Conservation (phyloP, 2,113 vertebrate genomes). For the Upupa epops region DNA sequence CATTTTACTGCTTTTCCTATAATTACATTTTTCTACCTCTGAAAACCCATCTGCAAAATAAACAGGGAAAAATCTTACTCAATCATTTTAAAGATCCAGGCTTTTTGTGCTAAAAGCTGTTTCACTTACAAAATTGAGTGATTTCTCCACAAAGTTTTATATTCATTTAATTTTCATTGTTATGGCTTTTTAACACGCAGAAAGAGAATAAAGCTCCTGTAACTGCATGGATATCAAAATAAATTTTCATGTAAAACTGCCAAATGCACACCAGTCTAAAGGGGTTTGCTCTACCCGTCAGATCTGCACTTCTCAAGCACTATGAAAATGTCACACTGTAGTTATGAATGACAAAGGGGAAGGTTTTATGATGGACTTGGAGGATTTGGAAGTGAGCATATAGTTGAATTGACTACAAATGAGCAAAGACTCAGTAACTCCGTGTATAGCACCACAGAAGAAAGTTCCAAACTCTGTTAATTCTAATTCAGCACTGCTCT, state of each 20-base stretch:
- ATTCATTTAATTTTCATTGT: constrained; percentile 55
- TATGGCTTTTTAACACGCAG: background rate
- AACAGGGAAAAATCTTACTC: constrained; percentile 47
- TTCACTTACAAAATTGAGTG: constrained; percentile 30
- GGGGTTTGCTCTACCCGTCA: background rate
- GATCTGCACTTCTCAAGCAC: background rate
- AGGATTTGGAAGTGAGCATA: background rate
- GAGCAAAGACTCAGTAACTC: background rate
- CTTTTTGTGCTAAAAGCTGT: constrained; percentile 57
- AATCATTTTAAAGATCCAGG: constrained; percentile 28
- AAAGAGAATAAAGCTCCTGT: constrained; percentile 8
- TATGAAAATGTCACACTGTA: background rate
- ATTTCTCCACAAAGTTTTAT: constrained; percentile 40
- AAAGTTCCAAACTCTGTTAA: background rate
- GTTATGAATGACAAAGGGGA: background rate
- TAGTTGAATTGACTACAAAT: background rate
- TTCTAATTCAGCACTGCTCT: background rate
- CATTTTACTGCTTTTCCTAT: constrained; percentile 65
- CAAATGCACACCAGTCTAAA: background rate
- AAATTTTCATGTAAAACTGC: background rate
- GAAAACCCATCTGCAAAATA: constrained; percentile 68
- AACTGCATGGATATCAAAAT: constrained; percentile 35
- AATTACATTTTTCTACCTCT: constrained; percentile 68
- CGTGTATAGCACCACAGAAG: background rate
- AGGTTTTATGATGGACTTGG: background rate